phyloP scores from a whole-genome alignment of 1,140 invertebrate species.

The Drosophila pseudoobscura region DNA sequence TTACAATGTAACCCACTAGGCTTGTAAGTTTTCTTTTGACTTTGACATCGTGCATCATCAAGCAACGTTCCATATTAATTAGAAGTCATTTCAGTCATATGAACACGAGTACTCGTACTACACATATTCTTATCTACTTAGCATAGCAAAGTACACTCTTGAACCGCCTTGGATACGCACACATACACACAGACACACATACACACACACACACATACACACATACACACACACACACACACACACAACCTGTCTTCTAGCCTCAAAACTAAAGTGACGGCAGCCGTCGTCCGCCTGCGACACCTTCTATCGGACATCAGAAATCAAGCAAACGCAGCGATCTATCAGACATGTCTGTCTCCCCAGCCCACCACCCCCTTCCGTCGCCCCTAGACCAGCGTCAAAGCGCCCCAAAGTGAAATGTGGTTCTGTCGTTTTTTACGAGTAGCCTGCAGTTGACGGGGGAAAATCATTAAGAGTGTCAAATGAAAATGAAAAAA shows the following conservation, averaged over 20 bases:
- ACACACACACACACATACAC: neutral
- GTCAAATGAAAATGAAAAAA: constrained; percentile 62
- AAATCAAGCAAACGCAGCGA: constrained; percentile 63
- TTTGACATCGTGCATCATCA: neutral
- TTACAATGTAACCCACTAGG: neutral
- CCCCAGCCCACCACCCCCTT: constrained; percentile 1
- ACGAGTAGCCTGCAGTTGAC: constrained; percentile 47
- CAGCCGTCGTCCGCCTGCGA: constrained; percentile 35
- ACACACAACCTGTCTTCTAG: constrained; percentile 18
- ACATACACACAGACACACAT: neutral
- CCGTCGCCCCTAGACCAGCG: neutral
- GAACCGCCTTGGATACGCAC: constrained; percentile 29
- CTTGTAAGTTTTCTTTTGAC: neutral
- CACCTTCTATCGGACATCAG: constrained; percentile 55
- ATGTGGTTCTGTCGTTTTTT: constrained; percentile 21
- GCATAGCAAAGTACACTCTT: constrained; percentile 19
- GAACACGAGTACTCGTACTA: no score
- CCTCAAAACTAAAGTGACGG: constrained; percentile 41
- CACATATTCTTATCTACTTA: constrained; percentile 30
- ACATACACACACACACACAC: neutral
- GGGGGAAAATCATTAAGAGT: constrained; percentile 75
- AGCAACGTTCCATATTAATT: constrained; percentile 30
- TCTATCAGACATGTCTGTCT: constrained; percentile 66
- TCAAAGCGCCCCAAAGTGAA: constrained; percentile 16
- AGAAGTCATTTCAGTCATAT: constrained; percentile 15